These are phyloP conservation scores for Bergia sp. DNA, from an alignment of 92 coral and sea anemone genomes.

Conservation along the genomic window DNA sequence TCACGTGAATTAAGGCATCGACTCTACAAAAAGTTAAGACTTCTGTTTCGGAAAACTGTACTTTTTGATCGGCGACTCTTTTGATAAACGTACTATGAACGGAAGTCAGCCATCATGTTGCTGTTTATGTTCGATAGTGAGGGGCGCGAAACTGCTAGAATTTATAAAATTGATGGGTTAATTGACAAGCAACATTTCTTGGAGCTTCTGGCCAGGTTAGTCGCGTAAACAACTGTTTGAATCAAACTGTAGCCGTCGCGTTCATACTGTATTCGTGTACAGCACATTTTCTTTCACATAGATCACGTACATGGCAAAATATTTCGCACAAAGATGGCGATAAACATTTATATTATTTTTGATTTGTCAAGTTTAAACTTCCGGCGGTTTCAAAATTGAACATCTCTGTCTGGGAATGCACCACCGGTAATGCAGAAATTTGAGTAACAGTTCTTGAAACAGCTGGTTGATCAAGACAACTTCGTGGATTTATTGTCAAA, in stretches of 20 bases:
- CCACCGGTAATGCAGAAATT: neutral
- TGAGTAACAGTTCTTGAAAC: neutral
- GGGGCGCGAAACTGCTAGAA: neutral
- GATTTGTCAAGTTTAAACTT: neutral
- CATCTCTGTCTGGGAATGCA: neutral
- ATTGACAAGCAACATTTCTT: neutral
- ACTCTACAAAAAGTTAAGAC: neutral
- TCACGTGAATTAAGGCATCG: neutral
- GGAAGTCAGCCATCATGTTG: neutral
- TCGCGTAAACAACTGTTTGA: neutral
- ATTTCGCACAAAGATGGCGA: neutral
- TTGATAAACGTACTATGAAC: neutral
- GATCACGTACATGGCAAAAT: neutral
- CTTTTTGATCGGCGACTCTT: neutral
- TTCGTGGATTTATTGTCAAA: neutral
- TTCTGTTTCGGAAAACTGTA: neutral
- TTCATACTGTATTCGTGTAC: neutral
- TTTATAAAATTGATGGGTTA: neutral
- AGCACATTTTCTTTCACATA: too few species aligned
- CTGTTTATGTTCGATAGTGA: neutral
- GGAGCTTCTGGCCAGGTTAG: neutral
- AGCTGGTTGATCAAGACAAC: neutral
- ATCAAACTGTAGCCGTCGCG: too few species aligned
- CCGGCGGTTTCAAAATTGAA: neutral
- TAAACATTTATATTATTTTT: neutral